phyloP scores from a whole-genome alignment of 2,113 vertebrate species.

The Pogona vitticeps region DNA sequence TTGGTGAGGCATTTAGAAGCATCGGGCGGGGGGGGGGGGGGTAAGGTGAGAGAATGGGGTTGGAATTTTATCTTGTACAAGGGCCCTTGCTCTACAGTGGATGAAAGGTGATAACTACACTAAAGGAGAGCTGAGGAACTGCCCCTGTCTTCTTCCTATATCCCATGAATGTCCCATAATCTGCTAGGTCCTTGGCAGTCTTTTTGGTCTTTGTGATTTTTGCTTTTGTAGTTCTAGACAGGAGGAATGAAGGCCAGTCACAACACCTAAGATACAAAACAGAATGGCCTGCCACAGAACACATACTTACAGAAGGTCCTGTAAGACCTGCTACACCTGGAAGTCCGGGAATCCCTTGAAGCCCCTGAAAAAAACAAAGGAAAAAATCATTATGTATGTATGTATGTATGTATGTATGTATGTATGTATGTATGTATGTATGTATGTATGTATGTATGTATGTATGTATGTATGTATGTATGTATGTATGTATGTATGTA shows the following conservation, averaged over 20 bases:
- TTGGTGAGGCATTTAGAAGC: neutral
- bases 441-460: neutral
- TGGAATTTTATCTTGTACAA: neutral
- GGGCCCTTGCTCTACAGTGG: neutral
- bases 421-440: neutral
- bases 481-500: neutral
- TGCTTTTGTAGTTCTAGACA: neutral
- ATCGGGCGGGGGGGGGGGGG: neutral
- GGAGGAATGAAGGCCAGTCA: neutral
- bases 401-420: neutral
- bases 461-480: neutral
- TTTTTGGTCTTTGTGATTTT: neutral
- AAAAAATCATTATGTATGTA: neutral
- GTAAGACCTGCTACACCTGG: constrained; percentile 83
- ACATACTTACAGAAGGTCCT: constrained; percentile 84
- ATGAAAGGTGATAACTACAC: neutral
- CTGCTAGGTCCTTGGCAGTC: neutral
- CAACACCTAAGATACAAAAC: no score
- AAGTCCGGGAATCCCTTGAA: constrained; percentile 85
- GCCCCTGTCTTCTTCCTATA: neutral
- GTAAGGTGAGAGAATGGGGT: neutral
- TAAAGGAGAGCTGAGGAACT: neutral
- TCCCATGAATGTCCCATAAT: neutral
- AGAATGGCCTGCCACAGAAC: neutral
- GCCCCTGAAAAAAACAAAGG: constrained; percentile 77